These are phyloP conservation scores for Dryococelus australis DNA, from an alignment of 2,888 invertebrate species.

Conservation along the genomic window DNA sequence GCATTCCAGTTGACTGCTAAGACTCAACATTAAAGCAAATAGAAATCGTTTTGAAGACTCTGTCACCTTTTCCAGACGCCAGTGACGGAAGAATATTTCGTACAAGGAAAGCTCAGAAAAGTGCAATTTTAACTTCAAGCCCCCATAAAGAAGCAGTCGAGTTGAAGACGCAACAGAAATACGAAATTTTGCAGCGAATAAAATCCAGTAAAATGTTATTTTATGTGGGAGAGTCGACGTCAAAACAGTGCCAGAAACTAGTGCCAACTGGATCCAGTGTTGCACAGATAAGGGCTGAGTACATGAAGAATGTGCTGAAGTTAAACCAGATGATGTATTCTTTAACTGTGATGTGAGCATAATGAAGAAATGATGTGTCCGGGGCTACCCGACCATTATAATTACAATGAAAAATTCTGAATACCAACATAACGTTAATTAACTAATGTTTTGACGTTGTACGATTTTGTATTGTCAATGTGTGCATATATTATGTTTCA, in stretches of 20 bases:
- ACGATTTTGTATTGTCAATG: no score
- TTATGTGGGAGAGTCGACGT: background rate
- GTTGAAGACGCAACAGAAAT: background rate
- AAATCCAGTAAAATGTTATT: background rate
- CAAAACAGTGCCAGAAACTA: background rate
- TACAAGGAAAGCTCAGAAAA: background rate
- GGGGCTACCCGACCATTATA: background rate
- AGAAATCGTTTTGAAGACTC: background rate
- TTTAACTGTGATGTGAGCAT: background rate
- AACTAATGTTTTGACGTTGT: no score
- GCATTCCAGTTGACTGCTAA: background rate
- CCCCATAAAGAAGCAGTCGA: background rate
- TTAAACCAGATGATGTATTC: background rate
- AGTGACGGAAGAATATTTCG: background rate
- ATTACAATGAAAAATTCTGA: background rate
- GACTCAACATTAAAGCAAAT: background rate
- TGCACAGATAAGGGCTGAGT: background rate
- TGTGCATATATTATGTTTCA: no score
- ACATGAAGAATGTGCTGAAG: constrained; percentile 5
- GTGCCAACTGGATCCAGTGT: background rate
- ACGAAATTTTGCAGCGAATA: background rate
- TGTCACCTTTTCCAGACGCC: constrained; percentile 17
- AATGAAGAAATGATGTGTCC: background rate
- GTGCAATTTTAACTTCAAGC: background rate
- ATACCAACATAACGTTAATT: background rate